Conservation (phyloP, 2,797 vertebrate genomes). For the Sebastes minor region DNA sequence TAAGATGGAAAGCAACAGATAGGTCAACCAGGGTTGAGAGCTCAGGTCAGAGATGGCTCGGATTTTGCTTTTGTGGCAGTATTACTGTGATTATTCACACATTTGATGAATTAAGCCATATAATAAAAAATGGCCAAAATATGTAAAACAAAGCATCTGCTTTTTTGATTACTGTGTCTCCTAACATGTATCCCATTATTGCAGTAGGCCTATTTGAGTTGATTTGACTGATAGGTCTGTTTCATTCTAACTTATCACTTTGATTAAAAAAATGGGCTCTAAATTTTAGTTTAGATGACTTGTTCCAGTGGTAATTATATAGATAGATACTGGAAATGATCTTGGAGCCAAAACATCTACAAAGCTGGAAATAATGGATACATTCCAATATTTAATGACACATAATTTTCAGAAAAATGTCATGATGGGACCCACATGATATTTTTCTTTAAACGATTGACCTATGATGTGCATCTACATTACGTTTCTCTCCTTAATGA, state of each 20-base stretch:
- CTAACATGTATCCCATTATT: background rate
- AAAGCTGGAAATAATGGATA: background rate
- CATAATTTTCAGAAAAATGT: background rate
- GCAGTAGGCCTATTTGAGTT: background rate
- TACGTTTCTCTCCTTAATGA: conserved; percentile 1
- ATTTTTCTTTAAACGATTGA: background rate
- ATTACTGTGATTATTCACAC: conserved; percentile 9
- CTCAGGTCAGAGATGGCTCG: background rate
- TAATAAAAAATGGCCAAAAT: background rate
- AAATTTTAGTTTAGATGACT: background rate
- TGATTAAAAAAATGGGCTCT: background rate
- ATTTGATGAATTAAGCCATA: conserved; percentile 10
- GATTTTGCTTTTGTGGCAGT: conserved; percentile 11
- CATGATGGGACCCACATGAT: background rate
- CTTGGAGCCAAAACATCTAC: background rate
- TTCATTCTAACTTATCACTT: background rate
- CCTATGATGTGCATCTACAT: background rate
- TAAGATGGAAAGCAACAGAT: background rate
- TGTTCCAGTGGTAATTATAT: background rate
- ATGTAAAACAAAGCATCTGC: background rate
- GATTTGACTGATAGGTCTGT: background rate
- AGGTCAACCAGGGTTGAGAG: background rate
- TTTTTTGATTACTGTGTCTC: background rate
- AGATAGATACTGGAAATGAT: background rate
- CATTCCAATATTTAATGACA: background rate